phyloP scores from a whole-genome alignment of 2,888 invertebrate species.

The Erebia ligea region DNA sequence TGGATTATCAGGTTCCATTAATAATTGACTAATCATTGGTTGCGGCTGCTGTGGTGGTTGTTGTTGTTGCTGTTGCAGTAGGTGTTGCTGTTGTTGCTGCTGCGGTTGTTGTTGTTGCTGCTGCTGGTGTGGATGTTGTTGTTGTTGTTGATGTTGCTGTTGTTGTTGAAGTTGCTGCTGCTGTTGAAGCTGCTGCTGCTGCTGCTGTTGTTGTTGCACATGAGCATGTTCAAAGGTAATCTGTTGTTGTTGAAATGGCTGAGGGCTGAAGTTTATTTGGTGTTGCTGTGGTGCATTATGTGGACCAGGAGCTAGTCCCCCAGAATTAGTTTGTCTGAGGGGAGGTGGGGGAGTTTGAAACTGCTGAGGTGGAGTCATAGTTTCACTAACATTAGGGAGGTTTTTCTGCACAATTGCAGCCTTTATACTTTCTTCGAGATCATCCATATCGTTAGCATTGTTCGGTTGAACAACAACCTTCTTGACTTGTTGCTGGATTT shows the following conservation, averaged over 20 bases:
- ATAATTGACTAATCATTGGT: conserved; percentile 55
- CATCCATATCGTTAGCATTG: conserved; percentile 77
- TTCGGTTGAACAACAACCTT: conserved; percentile 75
- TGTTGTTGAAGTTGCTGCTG: conserved; percentile 58
- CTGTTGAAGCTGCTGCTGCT: conserved; percentile 57
- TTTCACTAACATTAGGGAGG: conserved; percentile 57
- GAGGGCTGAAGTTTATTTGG: conserved; percentile 59
- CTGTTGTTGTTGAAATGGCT: conserved; percentile 58
- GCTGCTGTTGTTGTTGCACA: conserved; percentile 59
- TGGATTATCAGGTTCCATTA: conserved; percentile 65
- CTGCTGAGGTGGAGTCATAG: conserved; percentile 56
- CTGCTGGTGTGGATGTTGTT: conserved; percentile 46
- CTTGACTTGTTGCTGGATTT: conserved; percentile 61
- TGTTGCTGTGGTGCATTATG: conserved; percentile 47
- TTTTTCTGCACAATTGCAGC: conserved; percentile 77
- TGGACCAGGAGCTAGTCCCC: conserved; percentile 38
- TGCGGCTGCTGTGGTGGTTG: conserved; percentile 59
- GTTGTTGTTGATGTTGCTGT: conserved; percentile 56
- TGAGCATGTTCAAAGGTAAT: conserved; percentile 59
- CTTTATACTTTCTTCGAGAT: conserved; percentile 80
- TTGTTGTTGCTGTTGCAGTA: conserved; percentile 47
- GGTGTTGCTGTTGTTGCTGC: conserved; percentile 51
- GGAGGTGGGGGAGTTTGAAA: conserved; percentile 63
- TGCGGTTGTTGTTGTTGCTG: conserved; percentile 62
- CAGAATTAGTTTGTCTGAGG: conserved; percentile 53